A percentile compares a stretch with the other conserved stretches of the same genome.
Conservation (phyloP, 1,140 invertebrate species). For the Diachasmimorpha longicaudata region DNA sequence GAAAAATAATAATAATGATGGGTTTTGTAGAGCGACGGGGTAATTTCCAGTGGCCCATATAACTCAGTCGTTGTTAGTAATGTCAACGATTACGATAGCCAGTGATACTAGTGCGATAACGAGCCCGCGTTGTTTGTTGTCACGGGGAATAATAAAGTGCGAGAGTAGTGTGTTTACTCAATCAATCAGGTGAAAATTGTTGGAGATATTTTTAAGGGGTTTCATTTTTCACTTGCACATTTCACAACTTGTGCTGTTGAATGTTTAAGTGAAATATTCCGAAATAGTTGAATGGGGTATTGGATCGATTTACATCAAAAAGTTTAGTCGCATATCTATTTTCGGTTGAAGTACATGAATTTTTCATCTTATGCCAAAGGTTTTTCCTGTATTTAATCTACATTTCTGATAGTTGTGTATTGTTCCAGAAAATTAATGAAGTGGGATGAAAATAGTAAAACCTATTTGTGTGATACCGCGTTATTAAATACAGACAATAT, state of each 20-base stretch:
- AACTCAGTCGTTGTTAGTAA: neutral
- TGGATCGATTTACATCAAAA: too few species aligned
- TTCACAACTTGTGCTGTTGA: neutral
- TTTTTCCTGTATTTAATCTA: too few species aligned
- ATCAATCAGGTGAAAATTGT: neutral
- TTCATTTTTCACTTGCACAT: neutral
- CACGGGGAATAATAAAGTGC: neutral
- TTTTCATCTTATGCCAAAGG: too few species aligned
- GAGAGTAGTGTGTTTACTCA: neutral
- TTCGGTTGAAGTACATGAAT: too few species aligned
- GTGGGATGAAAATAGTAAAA: too few species aligned
- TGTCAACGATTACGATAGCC: slow-evolving; percentile 1
- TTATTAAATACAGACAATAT: too few species aligned
- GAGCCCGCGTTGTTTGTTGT: neutral
- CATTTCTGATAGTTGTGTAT: too few species aligned
- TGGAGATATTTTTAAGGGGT: neutral
- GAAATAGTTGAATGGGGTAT: too few species aligned
- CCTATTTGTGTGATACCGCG: too few species aligned
- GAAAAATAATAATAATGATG: neutral
- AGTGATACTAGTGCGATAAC: neutral
- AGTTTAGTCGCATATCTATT: too few species aligned
- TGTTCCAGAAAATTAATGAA: too few species aligned
- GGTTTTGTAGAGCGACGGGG: neutral
- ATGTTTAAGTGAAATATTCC: neutral
- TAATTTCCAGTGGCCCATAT: slow-evolving; percentile 10